Evolutionary conservation across 2,888 invertebrate genomes (phyloP).

Genomic region (Drosophila nr. medialis): DNA sequence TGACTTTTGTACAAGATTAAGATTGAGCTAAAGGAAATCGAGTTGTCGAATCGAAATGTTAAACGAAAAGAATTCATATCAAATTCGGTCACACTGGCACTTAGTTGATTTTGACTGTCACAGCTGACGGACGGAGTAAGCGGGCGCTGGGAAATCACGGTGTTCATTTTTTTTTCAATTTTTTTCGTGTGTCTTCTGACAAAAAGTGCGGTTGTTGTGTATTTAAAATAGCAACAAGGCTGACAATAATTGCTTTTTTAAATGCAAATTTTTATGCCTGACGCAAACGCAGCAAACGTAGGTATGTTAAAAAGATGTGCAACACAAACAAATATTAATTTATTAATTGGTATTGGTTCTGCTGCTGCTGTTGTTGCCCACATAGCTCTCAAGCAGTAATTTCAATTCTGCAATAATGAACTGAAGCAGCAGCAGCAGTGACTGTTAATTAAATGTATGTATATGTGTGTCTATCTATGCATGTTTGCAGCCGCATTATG

Average conservation of each 20-base stretch:
- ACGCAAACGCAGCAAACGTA: conserved; percentile 25
- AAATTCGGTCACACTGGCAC: conserved; percentile 37
- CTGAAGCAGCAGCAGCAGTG: conserved; percentile 10
- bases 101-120: conserved; percentile 44
- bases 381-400: conserved; percentile 8
- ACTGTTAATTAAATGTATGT: conserved; percentile 31
- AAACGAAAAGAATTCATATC: not conserved
- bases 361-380: conserved; percentile 1
- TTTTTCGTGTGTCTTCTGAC: conserved; percentile 36
- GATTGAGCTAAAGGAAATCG: not conserved
- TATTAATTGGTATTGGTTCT: conserved; percentile 18
- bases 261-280: conserved; percentile 23
- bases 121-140: conserved; percentile 53
- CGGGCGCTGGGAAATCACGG: conserved; percentile 21
- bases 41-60: conserved; percentile 3
- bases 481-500: conserved; percentile 14
- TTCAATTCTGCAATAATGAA: conserved; percentile 25
- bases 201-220: conserved; percentile 43
- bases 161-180: conserved; percentile 7
- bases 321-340: conserved; percentile 8
- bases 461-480: conserved; percentile 3
- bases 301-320: conserved; percentile 35
- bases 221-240: conserved; percentile 47
- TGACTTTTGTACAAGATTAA: not conserved
- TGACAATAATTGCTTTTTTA: conserved; percentile 17